Conservation (phyloP, 2,113 vertebrate genomes). For the Ginglymostoma cirratum region DNA sequence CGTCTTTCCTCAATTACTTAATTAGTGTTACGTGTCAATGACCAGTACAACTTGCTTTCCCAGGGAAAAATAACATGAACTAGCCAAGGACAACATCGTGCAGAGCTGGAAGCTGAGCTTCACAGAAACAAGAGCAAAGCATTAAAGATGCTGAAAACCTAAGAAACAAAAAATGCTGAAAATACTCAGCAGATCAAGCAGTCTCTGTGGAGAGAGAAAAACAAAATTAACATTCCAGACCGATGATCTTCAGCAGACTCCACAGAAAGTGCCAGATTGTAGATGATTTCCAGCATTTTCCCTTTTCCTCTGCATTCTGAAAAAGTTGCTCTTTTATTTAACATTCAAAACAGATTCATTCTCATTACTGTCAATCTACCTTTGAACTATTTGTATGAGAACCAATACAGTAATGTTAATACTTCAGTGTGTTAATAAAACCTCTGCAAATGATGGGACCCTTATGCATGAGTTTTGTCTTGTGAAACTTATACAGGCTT, state of each 20-base stretch:
- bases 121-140: not conserved
- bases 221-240: not conserved
- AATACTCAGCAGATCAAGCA: not conserved
- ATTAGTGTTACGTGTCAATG: not conserved
- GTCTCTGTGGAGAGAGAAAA: not conserved
- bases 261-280: not conserved
- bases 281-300: not conserved
- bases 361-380: not conserved
- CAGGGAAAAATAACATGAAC: not conserved
- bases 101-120: not conserved
- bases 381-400: not conserved
- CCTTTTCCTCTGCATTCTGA: not conserved
- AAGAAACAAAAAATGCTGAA: not conserved
- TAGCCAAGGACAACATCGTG: not conserved
- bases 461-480: not conserved
- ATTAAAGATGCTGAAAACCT: not conserved
- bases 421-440: not conserved
- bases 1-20: not conserved
- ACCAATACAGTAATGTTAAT: not conserved
- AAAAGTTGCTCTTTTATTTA: not conserved
- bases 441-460: not conserved
- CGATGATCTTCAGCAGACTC: not conserved
- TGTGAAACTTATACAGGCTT: not conserved
- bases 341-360: not conserved
- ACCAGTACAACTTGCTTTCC: not conserved